These are phyloP conservation scores for Sorex araneus DNA, from an alignment of 2,113 vertebrate species.

Conservation along the genomic window DNA sequence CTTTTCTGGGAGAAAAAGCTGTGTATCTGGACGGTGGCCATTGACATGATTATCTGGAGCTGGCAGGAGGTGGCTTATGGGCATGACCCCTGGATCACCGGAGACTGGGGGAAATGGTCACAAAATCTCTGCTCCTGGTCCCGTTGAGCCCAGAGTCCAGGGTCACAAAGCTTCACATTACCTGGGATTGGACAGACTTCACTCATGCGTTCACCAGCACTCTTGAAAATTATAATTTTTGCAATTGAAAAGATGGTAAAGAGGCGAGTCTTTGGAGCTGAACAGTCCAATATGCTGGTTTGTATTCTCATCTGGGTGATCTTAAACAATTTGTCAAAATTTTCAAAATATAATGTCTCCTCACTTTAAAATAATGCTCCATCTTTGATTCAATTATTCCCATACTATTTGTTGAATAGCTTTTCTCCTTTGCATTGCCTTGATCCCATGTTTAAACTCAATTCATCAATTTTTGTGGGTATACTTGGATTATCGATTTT, in stretches of 20 bases:
- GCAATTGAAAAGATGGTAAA: background rate
- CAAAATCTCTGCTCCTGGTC: too few relatives aligned
- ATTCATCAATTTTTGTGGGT: background rate
- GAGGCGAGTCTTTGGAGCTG: background rate
- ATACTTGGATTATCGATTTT: background rate
- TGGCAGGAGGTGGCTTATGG: too few relatives aligned
- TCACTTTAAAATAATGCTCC: conserved; percentile 1
- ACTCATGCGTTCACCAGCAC: too few relatives aligned
- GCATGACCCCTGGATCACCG: too few relatives aligned
- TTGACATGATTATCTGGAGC: too few relatives aligned
- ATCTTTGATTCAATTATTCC: background rate
- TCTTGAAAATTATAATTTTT: background rate
- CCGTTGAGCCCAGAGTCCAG: too few relatives aligned
- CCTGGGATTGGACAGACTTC: too few relatives aligned
- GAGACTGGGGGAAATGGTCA: too few relatives aligned
- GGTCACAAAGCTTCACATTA: too few relatives aligned
- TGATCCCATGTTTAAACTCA: background rate
- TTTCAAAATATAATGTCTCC: background rate
- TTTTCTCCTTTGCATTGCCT: background rate
- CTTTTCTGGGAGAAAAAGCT: too few relatives aligned
- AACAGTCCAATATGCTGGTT: background rate
- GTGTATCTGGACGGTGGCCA: too few relatives aligned
- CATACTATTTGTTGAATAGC: background rate
- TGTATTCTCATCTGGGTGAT: background rate
- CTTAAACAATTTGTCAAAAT: background rate